Percentiles rank a stretch among this genome's conserved stretches.
phyloP scores from a whole-genome alignment of 2,888 invertebrate genomes.

The Galeopsomyia nigrocyanea region DNA sequence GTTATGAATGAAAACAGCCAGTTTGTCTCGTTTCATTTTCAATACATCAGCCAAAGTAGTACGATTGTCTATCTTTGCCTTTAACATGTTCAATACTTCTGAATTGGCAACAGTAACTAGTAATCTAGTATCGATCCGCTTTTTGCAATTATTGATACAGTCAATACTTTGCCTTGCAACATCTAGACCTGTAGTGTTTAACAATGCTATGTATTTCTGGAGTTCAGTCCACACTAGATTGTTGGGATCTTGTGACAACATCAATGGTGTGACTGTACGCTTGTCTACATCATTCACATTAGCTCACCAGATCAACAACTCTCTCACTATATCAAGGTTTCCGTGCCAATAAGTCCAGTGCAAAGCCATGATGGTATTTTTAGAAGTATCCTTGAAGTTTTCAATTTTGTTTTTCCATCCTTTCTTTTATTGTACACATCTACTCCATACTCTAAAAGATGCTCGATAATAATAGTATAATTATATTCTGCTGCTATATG shows the following conservation, averaged over 20 bases:
- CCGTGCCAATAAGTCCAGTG: neutral
- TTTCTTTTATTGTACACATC: neutral
- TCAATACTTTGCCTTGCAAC: neutral
- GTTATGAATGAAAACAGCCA: neutral
- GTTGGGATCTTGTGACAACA: too few species aligned
- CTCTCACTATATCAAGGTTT: slow-evolving; percentile 3
- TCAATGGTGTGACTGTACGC: too few species aligned
- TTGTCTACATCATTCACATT: slow-evolving; percentile 15
- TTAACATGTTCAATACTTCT: neutral
- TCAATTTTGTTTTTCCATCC: too few species aligned
- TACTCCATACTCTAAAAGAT: neutral
- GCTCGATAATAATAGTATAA: neutral
- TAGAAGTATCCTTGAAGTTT: too few species aligned
- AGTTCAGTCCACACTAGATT: too few species aligned
- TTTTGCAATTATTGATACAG: slow-evolving; percentile 7
- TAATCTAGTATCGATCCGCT: neutral
- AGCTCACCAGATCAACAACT: slow-evolving; percentile 20
- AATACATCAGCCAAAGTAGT: neutral
- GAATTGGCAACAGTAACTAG: neutral
- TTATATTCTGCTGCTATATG: too few species aligned
- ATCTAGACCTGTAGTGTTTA: neutral
- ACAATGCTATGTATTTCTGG: neutral
- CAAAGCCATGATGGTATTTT: too few species aligned
- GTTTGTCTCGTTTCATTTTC: neutral
- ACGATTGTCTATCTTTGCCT: neutral